Evolutionary conservation across 1,140 invertebrate genomes (phyloP), one percentile per base, ranked within the genome.

Genomic region (Potamilus streckersoni): DNA sequence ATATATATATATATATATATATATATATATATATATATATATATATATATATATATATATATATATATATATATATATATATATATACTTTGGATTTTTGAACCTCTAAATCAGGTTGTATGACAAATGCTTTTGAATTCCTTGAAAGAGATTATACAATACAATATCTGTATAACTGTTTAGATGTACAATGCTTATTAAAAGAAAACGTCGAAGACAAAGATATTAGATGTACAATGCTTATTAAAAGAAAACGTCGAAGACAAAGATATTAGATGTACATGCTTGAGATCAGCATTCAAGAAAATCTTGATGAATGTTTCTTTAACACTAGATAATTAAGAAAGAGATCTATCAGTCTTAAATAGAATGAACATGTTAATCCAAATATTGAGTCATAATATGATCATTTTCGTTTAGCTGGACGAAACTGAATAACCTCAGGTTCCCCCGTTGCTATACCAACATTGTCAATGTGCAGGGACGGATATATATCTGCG

Each of bases 361-460:
- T 13, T 2, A 16, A 5, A 14, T 49, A 69, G 8, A 23, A 6
- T 38, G 31, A 14, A 67, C 8, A 11, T 38, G n/a, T 31, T 14
- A 31, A 27, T 64, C 16, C 23, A n/a, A 20, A n/a, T n/a, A 31
- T 31, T 19, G 38, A 20, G 15, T 13, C 17, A 27, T 64, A 27
- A 64, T 19, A 15, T 27, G 2, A 16, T 64, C 16, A 23, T 27
- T 68, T 71, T 12, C 63, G 0, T 49, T 49, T 49, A 83, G 81
- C 57, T 83, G 81, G 81, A 67, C 27, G 27, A 63, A 31, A 4
- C 16, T 62, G 23, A 27, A 58, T 23, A 38, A 69, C 16, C 71
- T 83, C 31, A 57, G 75, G 15, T 55, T 79, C 12, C 74, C 77
- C 15, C 65, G 82, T 17, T 80, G 79, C 69, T 70, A 79, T 17